Base-by-base conservation (phyloP, 2,888 invertebrate genomes). In the Uloborus plumipes region DNA sequence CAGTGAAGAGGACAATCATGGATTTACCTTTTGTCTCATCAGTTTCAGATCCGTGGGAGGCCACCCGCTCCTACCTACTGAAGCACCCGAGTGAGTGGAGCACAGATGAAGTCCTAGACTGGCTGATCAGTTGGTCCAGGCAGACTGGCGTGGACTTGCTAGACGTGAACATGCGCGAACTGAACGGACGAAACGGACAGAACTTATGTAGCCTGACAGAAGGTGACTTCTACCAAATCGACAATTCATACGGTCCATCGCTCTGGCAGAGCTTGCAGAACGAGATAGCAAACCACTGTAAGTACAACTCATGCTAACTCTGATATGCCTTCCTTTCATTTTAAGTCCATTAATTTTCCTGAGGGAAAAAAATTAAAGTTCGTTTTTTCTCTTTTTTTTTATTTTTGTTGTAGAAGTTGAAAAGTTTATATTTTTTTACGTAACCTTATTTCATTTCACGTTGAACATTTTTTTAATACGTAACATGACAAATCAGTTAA, bases 111-210 rank as follows among this genome's bases (percentile, higher is more conserved):
- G 77, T 83, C 4, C 31, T 83, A 26, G 77, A 83, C 18, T 83
- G 72, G 72, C 64, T 83, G 15, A 58, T 83, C 18, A 72, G 73
- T 14, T 83, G 83, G 83, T 76, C 83, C 26, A 73, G 64, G 49
- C 67, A 72, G 39, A 77, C 72, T 2, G 65, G 65, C 15, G 61
- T 83, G 14, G 83, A 83, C 26, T 62, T 83, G 16, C 49, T 76
- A 15, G 83, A 83, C 18, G 13, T 83, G 15, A 83, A 83, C 22
- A 83, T 83, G 76, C 55, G 71, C 13, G 67, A 83, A 39, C 31
- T 75, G 58, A 83, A 83, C 15, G 71, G 77, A 49, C 77, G 77
- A 77, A 73, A 69, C 22, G 83, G 83, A 47, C 83, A 83, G 39
- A 71, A 55, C 1, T 49, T 83, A 4, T 77, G 83, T 50, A 62